These are phyloP conservation scores for Pangasius sanitwongsei DNA, from an alignment of 2,797 vertebrate genomes.

Conservation along the genomic window DNA sequence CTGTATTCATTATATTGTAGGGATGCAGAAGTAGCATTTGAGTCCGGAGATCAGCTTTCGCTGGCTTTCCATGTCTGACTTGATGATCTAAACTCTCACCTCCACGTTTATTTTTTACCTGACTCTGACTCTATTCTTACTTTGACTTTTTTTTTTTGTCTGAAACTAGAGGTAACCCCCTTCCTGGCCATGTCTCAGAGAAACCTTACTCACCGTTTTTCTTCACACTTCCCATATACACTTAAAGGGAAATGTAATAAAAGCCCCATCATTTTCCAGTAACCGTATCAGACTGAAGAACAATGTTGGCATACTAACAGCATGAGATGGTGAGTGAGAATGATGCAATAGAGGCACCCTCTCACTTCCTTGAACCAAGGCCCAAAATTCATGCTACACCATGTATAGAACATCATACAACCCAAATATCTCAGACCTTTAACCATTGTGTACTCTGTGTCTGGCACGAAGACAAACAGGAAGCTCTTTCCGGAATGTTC, in stretches of 20 bases:
- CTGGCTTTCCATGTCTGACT: not conserved
- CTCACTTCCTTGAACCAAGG: not conserved
- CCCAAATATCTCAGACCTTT: not conserved
- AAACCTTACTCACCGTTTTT: not conserved
- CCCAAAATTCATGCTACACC: not conserved
- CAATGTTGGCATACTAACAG: not conserved
- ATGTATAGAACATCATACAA: not conserved
- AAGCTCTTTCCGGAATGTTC: not conserved
- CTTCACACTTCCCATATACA: not conserved
- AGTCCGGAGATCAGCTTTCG: too few relatives aligned
- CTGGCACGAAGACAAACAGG: not conserved
- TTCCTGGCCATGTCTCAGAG: not conserved
- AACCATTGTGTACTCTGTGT: not conserved
- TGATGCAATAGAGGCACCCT: not conserved
- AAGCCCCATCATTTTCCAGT: not conserved
- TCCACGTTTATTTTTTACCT: not conserved
- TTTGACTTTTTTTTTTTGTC: not conserved
- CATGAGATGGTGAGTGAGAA: not conserved
- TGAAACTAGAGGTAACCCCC: not conserved
- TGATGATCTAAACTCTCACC: not conserved
- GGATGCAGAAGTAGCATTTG: not conserved
- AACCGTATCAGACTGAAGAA: not conserved
- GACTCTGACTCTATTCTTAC: not conserved
- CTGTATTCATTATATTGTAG: not conserved
- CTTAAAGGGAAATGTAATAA: not conserved